Conservation (phyloP, 2,113 vertebrate genomes). For the Aptenodytes forsteri region DNA sequence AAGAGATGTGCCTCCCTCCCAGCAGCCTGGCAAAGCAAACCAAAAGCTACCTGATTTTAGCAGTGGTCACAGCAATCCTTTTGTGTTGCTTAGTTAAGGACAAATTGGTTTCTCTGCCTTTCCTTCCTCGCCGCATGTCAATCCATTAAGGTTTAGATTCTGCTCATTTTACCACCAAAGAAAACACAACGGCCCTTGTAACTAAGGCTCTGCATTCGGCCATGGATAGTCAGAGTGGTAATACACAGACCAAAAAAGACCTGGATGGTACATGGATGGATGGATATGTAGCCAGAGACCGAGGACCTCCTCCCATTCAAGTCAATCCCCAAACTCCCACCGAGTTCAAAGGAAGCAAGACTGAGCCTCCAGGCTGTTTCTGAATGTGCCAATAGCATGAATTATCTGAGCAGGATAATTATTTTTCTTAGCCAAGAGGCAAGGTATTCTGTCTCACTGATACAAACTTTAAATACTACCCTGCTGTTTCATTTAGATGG, state of each 20-base stretch:
- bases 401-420: slow-evolving; percentile 59
- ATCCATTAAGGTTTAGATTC: background rate
- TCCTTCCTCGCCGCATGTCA: rapidly evolving
- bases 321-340: slow-evolving; percentile 27
- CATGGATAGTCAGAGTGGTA: background rate
- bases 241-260: background rate
- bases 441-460: slow-evolving; percentile 54
- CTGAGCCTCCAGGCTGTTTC: slow-evolving; percentile 14
- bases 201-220: background rate
- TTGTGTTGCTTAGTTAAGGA: background rate
- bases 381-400: slow-evolving; percentile 18
- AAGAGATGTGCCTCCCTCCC: background rate
- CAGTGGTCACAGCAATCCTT: background rate
- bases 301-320: background rate
- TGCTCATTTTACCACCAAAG: background rate
- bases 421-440: slow-evolving; percentile 71
- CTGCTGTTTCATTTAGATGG: slow-evolving; percentile 44
- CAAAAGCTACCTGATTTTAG: background rate
- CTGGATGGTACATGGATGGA: background rate
- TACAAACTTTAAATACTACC: slow-evolving; percentile 51
- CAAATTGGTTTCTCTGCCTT: background rate
- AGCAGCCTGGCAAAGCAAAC: background rate
- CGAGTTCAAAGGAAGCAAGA: slow-evolving; percentile 44
- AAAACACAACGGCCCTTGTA: rapidly evolving
- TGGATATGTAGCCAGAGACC: background rate